Conservation (phyloP, 1,140 invertebrate species). For the roundworm (Caenorhabditis elegans) region WBcel235 BX284606.5:10954001-10954500, state of each 20-base stretch:
- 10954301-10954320: background rate
- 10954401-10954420: background rate
- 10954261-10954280: background rate
- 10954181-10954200: too few relatives aligned
- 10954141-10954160: too few relatives aligned
- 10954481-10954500: constrained; percentile 71
- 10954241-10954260: too few relatives aligned
- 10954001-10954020: too few relatives aligned
- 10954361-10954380: background rate
- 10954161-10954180: too few relatives aligned
- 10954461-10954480: constrained; percentile 65
- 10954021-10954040: too few relatives aligned
- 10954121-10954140: too few relatives aligned
- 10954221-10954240: too few relatives aligned
- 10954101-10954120: background rate
- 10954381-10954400: background rate
- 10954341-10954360: background rate
- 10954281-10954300: background rate
- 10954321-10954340: background rate
- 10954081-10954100: background rate
- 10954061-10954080: background rate
- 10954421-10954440: background rate
- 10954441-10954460: constrained; percentile 31
- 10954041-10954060: too few relatives aligned
- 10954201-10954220: too few relatives aligned